A percentile compares a stretch with the other conserved stretches of the same genome.
These are phyloP conservation scores for Pagrus major DNA, from an alignment of 2,113 vertebrate genomes.

Conservation along the genomic window DNA sequence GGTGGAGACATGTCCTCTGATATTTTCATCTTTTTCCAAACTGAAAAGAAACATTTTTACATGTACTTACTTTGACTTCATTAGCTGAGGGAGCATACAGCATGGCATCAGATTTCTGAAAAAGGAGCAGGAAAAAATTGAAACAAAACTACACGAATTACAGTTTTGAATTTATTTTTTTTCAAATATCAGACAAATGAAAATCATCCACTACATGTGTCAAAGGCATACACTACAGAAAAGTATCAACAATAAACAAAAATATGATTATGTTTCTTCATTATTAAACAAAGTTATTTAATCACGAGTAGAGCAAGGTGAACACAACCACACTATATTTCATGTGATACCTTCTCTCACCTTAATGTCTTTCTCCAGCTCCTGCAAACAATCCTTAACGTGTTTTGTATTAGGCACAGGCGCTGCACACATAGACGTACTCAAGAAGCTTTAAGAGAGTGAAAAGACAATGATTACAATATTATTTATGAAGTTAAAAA, in stretches of 20 bases:
- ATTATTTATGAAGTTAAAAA: neutral
- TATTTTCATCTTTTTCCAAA: neutral
- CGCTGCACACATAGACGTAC: constrained; percentile 7
- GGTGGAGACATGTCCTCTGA: neutral
- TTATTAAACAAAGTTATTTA: neutral
- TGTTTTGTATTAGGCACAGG: fast-evolving
- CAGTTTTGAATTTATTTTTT: neutral
- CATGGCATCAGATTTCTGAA: constrained; percentile 74
- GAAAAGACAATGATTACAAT: constrained; percentile 9
- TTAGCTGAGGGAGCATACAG: constrained; percentile 72
- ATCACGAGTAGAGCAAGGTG: neutral
- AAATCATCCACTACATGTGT: neutral
- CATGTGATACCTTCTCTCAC: constrained; percentile 68
- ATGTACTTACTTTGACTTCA: constrained; percentile 60
- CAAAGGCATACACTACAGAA: neutral
- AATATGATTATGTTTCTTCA: neutral
- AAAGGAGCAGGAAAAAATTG: neutral
- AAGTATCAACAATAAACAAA: neutral
- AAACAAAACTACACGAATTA: neutral
- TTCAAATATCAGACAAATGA: neutral
- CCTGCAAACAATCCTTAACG: fast-evolving
- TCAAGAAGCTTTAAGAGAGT: constrained; percentile 60
- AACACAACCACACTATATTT: neutral
- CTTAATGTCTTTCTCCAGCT: constrained; percentile 30
- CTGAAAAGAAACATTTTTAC: neutral